Evolutionary conservation across 1,140 invertebrate species (phyloP).

Genomic region (Condylostylus longicornis): DNA sequence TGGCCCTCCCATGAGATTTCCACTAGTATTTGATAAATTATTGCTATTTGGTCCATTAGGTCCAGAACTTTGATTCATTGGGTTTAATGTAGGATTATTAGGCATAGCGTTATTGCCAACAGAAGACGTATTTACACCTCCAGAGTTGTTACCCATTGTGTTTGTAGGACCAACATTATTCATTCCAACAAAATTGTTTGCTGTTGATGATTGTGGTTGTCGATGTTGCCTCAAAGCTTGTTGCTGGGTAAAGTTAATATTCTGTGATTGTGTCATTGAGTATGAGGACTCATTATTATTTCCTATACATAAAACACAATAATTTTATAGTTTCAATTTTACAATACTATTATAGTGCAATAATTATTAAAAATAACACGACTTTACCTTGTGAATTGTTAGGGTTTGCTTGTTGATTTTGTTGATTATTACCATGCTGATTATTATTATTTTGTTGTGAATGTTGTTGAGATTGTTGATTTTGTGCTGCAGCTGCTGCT

Average conservation of each 20-base stretch:
- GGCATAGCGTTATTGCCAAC: background rate
- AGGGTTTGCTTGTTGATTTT: slow-evolving; percentile 24
- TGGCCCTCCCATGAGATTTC: background rate
- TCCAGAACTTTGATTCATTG: slow-evolving; percentile 1
- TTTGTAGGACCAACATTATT: background rate
- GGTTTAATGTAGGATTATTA: background rate
- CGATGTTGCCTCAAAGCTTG: slow-evolving; percentile 21
- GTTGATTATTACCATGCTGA: slow-evolving; percentile 27
- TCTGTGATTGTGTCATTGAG: slow-evolving; percentile 62
- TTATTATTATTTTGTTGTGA: slow-evolving; percentile 20
- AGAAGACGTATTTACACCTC: no score
- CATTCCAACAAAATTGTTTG: slow-evolving; percentile 9
- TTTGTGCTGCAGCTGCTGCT: no score
- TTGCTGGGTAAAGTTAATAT: slow-evolving; percentile 70
- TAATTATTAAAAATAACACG: background rate
- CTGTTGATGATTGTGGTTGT: slow-evolving; percentile 20
- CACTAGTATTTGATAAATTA: no score
- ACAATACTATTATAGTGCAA: no score
- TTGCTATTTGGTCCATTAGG: slow-evolving; percentile 7
- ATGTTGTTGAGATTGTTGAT: slow-evolving; percentile 22
- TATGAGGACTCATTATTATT: slow-evolving; percentile 45
- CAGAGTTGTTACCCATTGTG: background rate
- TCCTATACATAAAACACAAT: slow-evolving; percentile 18
- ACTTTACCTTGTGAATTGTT: slow-evolving; percentile 26
- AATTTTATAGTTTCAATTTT: no score